Evolutionary conservation across 2,797 vertebrate genomes (phyloP).

Genomic region (Tauraco hartlaubi): DNA sequence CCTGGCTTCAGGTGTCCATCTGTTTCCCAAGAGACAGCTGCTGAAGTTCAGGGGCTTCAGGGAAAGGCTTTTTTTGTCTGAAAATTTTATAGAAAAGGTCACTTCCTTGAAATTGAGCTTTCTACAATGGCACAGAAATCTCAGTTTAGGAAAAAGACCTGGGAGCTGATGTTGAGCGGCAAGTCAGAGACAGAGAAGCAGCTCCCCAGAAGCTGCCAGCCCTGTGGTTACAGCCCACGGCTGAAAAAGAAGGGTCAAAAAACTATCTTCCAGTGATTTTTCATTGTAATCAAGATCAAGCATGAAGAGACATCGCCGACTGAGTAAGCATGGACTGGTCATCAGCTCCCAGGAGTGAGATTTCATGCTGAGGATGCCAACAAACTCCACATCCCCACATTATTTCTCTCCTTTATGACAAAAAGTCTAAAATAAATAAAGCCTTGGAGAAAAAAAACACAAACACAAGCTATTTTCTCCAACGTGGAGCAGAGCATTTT

Average conservation of each 20-base stretch:
- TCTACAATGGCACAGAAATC: neutral
- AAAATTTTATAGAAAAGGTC: neutral
- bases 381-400: neutral
- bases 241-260: neutral
- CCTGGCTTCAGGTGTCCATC: neutral
- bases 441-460: no score
- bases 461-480: neutral
- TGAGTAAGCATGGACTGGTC: neutral
- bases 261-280: neutral
- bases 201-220: neutral
- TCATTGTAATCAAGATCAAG: neutral
- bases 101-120: neutral
- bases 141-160: neutral
- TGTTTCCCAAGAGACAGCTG: neutral
- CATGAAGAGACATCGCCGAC: neutral
- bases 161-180: neutral
- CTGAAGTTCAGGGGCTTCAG: neutral
- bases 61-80: neutral
- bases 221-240: neutral
- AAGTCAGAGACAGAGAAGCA: neutral
- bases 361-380: neutral
- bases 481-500: neutral
- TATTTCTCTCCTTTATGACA: neutral
- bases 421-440: neutral
- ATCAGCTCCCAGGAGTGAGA: neutral